A percentile compares a stretch with the other conserved stretches of the same genome.
Conservation (phyloP, 1,140 invertebrate species). For the Hylyphantes graminicola region DNA sequence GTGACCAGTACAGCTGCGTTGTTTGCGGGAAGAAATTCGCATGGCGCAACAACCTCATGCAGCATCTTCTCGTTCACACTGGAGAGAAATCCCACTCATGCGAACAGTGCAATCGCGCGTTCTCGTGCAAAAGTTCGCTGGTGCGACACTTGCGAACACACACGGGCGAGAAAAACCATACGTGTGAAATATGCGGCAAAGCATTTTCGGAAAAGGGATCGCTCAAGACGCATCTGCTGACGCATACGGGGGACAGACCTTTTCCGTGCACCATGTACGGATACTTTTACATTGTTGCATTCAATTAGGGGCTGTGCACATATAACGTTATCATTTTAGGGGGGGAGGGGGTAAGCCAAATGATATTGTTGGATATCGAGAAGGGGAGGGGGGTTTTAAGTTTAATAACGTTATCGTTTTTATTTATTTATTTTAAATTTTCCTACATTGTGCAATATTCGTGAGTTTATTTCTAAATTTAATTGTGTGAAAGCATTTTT, state of each 20-base stretch:
- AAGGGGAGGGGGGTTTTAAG: no score
- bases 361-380: no score
- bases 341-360: no score
- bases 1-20: background rate
- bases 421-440: no score
- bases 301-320: no score
- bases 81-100: background rate
- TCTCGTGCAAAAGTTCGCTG: background rate
- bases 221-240: background rate
- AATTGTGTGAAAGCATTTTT: no score
- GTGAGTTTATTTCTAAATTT: no score
- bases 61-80: background rate
- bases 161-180: slow-evolving; percentile 2
- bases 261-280: background rate
- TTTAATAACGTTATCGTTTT: no score
- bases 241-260: background rate
- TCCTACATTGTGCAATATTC: no score
- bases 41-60: background rate
- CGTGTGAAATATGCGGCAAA: background rate
- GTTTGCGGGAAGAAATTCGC: background rate
- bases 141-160: background rate
- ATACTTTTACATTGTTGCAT: no score
- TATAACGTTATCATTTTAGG: no score
- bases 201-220: background rate
- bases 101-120: background rate